Evolutionary conservation across 2,888 invertebrate species (phyloP).

Genomic region (Heliconius hortense): DNA sequence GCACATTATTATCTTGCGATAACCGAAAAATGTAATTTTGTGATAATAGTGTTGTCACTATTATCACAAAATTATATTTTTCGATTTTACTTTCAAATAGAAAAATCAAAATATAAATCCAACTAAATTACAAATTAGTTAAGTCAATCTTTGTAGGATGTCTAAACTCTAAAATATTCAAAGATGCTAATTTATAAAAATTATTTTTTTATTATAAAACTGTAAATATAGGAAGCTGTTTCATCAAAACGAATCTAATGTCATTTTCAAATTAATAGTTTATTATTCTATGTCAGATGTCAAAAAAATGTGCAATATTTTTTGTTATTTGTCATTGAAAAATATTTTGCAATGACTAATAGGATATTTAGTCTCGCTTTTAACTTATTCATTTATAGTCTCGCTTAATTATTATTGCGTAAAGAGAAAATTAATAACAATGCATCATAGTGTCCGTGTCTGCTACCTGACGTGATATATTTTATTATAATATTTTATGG

Average conservation of each 20-base stretch:
- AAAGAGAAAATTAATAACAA: neutral
- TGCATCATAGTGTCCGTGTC: constrained; percentile 1
- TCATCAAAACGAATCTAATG: neutral
- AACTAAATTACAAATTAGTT: no score
- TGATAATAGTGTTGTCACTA: no score
- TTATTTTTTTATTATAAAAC: neutral
- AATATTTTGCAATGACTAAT: constrained; percentile 11
- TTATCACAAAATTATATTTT: no score
- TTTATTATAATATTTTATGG: neutral
- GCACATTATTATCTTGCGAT: no score
- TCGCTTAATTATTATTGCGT: neutral
- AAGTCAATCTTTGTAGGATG: no score
- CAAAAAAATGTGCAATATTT: constrained; percentile 31
- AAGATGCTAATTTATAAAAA: neutral
- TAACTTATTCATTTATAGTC: constrained; percentile 3
- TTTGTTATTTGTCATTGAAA: constrained; percentile 23
- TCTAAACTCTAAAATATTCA: neutral
- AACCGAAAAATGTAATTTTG: no score
- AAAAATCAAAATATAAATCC: no score
- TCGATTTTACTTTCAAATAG: no score
- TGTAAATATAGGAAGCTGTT: neutral
- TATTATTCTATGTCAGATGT: constrained; percentile 18
- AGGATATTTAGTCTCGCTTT: constrained; percentile 5
- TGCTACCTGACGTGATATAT: neutral
- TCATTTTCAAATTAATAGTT: constrained; percentile 2